Evolutionary conservation across 2,113 vertebrate genomes (phyloP).

Genomic region (Archilochus colubris): DNA sequence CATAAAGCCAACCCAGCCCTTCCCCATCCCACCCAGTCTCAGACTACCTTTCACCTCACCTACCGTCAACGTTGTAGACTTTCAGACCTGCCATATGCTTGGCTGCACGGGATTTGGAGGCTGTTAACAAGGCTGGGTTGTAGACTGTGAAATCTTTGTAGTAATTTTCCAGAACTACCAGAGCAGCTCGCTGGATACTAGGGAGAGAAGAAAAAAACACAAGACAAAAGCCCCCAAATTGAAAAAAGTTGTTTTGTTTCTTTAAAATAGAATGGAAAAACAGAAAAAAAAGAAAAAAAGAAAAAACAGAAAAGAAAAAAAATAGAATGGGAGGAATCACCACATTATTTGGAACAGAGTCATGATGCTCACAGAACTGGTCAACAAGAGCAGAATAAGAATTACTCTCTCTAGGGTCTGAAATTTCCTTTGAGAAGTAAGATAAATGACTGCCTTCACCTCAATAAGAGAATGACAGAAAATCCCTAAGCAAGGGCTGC

Average conservation of each 20-base stretch:
- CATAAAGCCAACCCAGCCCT: neutral
- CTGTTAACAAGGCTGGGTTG: slow-evolving; percentile 88
- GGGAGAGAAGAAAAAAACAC: neutral
- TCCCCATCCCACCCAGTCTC: slow-evolving; percentile 27
- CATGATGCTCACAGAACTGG: neutral
- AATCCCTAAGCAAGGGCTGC: neutral
- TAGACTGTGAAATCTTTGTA: slow-evolving; percentile 93
- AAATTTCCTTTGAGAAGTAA: neutral
- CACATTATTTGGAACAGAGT: neutral
- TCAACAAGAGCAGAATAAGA: neutral
- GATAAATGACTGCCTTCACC: neutral
- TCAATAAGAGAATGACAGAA: neutral
- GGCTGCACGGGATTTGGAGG: slow-evolving; percentile 87
- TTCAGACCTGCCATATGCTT: slow-evolving; percentile 93
- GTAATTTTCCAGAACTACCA: slow-evolving; percentile 93
- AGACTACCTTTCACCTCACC: slow-evolving; percentile 54
- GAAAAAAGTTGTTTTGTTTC: neutral
- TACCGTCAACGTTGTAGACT: slow-evolving; percentile 94
- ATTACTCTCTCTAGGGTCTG: neutral
- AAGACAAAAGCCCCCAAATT: neutral
- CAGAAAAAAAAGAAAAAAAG: too few relatives aligned
- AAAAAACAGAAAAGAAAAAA: too few relatives aligned
- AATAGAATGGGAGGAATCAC: neutral
- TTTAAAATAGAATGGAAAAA: neutral
- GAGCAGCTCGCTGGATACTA: slow-evolving; percentile 93